phyloP scores from a whole-genome alignment of 2,113 vertebrate genomes.

The Clinocottus analis region DNA sequence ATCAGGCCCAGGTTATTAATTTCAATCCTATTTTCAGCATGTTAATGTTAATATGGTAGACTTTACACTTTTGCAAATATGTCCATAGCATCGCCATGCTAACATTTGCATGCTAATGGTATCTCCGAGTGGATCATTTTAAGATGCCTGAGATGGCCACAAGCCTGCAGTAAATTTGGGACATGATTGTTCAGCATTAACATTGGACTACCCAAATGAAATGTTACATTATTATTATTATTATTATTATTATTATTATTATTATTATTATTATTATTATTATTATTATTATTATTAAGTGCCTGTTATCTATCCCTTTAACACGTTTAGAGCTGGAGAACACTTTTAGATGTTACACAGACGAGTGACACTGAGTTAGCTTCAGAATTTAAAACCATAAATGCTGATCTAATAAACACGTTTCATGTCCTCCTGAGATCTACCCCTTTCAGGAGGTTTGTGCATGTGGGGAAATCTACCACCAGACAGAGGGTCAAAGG shows the following conservation, averaged over 20 bases:
- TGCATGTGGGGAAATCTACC: conserved; percentile 64
- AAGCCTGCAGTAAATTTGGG: conserved; percentile 10
- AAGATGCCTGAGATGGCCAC: conserved; percentile 14
- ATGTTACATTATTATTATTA: conserved; percentile 61
- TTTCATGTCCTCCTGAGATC: conserved; percentile 48
- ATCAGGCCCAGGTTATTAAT: background rate
- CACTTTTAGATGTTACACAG: conserved; percentile 50
- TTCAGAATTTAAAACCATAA: conserved; percentile 49
- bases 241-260: conserved; percentile 83
- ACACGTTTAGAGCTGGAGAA: conserved; percentile 73
- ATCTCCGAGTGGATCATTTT: background rate
- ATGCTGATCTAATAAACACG: conserved; percentile 44
- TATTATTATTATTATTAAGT: conserved; percentile 84
- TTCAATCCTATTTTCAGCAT: conserved; percentile 11
- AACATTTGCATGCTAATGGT: conserved; percentile 21
- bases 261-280: conserved; percentile 79
- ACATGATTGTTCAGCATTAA: conserved; percentile 41
- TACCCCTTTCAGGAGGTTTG: conserved; percentile 38
- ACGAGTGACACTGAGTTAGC: conserved; percentile 46
- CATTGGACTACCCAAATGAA: conserved; percentile 61
- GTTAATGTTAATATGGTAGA: conserved; percentile 12
- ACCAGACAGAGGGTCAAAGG: conserved; percentile 38
- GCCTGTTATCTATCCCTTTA: conserved; percentile 88
- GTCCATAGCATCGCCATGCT: conserved; percentile 4
- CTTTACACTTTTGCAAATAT: background rate